phyloP scores from a whole-genome alignment of 2,113 vertebrate genomes.

The Oncorhynchus clarkii region DNA sequence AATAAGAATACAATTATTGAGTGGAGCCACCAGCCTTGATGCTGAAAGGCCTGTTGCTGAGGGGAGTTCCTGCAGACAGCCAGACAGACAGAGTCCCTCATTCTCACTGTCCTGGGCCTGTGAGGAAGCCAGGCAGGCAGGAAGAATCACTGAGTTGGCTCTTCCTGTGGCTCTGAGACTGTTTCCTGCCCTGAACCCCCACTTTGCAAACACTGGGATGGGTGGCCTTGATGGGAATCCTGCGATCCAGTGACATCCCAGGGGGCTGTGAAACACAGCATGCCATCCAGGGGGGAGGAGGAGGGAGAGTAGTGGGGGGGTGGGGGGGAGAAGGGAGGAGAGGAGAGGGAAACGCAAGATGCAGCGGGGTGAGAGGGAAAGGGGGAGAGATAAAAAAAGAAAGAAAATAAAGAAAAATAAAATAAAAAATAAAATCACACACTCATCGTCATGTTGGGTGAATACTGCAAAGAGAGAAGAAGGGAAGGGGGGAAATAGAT shows the following conservation, averaged over 20 bases:
- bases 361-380: slow-evolving; percentile 48
- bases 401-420: slow-evolving; percentile 42
- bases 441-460: slow-evolving; percentile 90
- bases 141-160: slow-evolving; percentile 38
- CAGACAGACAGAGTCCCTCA: slow-evolving; percentile 2
- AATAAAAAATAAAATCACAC: slow-evolving; percentile 75
- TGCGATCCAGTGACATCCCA: slow-evolving; percentile 61
- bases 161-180: slow-evolving; percentile 54
- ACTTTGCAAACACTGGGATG: slow-evolving; percentile 67
- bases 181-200: slow-evolving; percentile 61
- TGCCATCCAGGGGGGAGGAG: neutral
- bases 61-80: slow-evolving; percentile 25
- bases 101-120: slow-evolving; percentile 45
- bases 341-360: slow-evolving; percentile 75
- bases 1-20: slow-evolving; percentile 1
- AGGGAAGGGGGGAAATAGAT: slow-evolving; percentile 52
- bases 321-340: neutral
- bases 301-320: too few relatives aligned
- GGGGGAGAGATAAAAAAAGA: slow-evolving; percentile 54
- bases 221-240: slow-evolving; percentile 61
- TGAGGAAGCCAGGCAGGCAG: slow-evolving; percentile 34
- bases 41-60: slow-evolving; percentile 23
- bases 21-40: slow-evolving; percentile 30
- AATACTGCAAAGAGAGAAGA: slow-evolving; percentile 80
- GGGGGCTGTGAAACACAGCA: slow-evolving; percentile 57